Evolutionary conservation across 2,888 invertebrate species (phyloP).

Genomic region (Tenthredo mesomela): DNA sequence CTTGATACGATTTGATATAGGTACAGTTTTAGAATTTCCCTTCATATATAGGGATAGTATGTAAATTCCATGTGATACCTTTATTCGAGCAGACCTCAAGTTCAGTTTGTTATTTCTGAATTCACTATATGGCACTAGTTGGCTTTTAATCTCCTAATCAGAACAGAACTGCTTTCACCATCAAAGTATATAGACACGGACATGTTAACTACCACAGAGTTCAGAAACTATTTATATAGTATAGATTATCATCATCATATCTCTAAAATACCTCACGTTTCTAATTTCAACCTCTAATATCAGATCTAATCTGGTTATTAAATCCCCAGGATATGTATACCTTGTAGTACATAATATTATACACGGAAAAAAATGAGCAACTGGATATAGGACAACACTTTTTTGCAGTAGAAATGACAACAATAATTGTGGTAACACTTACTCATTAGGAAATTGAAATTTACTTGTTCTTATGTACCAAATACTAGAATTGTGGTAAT

Average conservation of each 20-base stretch:
- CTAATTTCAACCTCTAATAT: neutral
- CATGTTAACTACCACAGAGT: neutral
- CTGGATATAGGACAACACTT: too few relatives aligned
- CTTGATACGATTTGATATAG: neutral
- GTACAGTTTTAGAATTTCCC: neutral
- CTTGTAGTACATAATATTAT: too few relatives aligned
- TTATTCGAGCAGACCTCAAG: neutral
- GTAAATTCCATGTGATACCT: neutral
- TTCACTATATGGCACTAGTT: neutral
- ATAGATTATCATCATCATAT: too few relatives aligned
- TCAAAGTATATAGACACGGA: neutral
- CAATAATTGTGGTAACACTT: too few relatives aligned
- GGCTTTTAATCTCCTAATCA: slow-evolving; percentile 10
- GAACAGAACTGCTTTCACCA: neutral
- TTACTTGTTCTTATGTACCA: too few relatives aligned
- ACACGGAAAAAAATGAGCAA: too few relatives aligned
- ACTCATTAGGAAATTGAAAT: too few relatives aligned
- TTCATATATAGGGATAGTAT: too few relatives aligned
- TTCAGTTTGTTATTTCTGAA: neutral
- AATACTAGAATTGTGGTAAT: too few relatives aligned
- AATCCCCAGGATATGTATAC: neutral
- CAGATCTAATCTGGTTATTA: neutral
- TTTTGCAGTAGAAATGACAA: too few relatives aligned
- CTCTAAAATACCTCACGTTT: neutral
- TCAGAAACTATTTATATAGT: neutral